Percentiles rank a stretch among this genome's conserved stretches.
These are phyloP conservation scores for Microvelia longipes DNA, from an alignment of 1,140 invertebrate genomes.

Conservation along the genomic window DNA sequence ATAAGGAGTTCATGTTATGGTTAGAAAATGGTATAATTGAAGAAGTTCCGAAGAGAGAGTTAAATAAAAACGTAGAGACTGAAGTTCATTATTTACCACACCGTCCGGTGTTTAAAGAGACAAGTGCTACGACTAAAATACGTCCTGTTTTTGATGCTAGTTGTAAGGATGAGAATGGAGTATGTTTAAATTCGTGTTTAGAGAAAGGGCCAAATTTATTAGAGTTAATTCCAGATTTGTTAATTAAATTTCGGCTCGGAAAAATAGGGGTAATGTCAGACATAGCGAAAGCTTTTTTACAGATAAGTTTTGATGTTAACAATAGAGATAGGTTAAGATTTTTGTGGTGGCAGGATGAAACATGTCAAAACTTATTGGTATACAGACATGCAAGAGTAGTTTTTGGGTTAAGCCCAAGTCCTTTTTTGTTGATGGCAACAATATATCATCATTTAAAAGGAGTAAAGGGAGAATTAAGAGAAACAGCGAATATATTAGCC, in stretches of 20 bases:
- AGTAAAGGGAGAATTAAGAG: neutral
- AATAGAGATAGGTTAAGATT: neutral
- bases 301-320: neutral
- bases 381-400: neutral
- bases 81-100: conserved; percentile 24
- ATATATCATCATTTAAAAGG: neutral
- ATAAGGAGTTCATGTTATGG: neutral
- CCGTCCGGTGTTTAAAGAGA: conserved; percentile 17
- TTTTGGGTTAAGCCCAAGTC: neutral
- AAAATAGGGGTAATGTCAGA: conserved; percentile 24
- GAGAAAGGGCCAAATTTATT: conserved; percentile 29
- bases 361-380: neutral
- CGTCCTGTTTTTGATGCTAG: conserved; percentile 27
- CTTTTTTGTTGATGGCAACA: neutral
- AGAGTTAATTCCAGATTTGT: conserved; percentile 28
- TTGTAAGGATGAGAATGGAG: conserved; percentile 13
- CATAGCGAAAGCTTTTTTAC: neutral
- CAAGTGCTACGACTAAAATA: conserved; percentile 21
- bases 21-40: neutral
- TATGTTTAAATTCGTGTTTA: conserved; percentile 28
- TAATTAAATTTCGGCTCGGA: conserved; percentile 28
- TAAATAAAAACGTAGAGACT: neutral
- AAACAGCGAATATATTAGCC: neutral
- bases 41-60: no score
- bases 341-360: neutral